Base-by-base conservation (phyloP, 2,797 vertebrate species). In the Sebastes paucispinis region DNA sequence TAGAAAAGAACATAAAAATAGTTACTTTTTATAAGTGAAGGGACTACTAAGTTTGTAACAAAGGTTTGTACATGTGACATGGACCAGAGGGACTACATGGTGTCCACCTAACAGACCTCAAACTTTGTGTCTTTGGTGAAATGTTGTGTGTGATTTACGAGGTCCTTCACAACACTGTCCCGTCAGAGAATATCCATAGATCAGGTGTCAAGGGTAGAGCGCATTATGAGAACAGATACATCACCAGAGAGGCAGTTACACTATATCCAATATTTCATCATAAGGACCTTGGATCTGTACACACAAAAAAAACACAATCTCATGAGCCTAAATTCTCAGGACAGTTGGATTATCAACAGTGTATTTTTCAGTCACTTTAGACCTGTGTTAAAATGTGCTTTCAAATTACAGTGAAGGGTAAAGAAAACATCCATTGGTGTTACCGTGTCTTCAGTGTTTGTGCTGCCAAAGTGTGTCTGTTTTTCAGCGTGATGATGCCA, bases 141-240 rank as follows among this genome's bases (percentile, higher is more conserved):
- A 71, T 73, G 59, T 39, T 62, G 36, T 55, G 32, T 69, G 29
- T 84, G 86, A 91, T 90, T 83, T 82, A 88, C 82, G 80, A 68
- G 24, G 65, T 76, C 34, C 47, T 78, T 85, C 70, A 66, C 13
- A 65, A 64, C 55, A 62, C 27, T 50, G 55, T 78, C 69, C 79
- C 66, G n/a, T 69, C 59, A 78, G 54, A 83, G 73, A 78, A 65
- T 65, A 81, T 73, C 75, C 64, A 74, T 73, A 78, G 78, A 88
- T 88, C 77, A 80, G 68, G 72, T 82, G 76, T 87, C 83, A 86
- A 80, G 83, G 84, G 82, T 60, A 52, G 62, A 84, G 68, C 31
- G 71, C 75, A 72, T 86, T 77, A 78, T 73, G 64, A 83, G 62
- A 73, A 52, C 54, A 14, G 69, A 70, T 75, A 64, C 31, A 69